Percentiles rank a stretch among this genome's conserved stretches.
Conservation (phyloP, 2,888 invertebrate species). For the Netelia fuscicornis region DNA sequence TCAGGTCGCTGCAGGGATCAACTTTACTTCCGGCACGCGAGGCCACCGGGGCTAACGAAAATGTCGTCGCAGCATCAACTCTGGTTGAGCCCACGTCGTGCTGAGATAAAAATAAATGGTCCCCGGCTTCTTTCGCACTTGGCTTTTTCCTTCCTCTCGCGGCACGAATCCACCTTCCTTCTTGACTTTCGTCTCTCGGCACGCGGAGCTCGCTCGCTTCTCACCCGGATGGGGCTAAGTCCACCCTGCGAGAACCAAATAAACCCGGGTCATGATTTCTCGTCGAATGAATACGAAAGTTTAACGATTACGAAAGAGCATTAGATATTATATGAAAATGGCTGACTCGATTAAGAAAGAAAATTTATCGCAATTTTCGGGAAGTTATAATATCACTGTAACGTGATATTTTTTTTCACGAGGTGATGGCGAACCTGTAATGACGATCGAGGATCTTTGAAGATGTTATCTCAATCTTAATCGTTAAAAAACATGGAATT, state of each 20-base stretch:
- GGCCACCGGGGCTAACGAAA: constrained; percentile 58
- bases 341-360: background rate
- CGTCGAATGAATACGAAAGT: constrained; percentile 9
- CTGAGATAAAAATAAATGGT: constrained; percentile 74
- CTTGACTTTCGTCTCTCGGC: constrained; percentile 51
- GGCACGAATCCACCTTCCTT: constrained; percentile 52
- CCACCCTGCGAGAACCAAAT: background rate
- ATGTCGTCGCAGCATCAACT: constrained; percentile 72
- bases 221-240: constrained; percentile 1
- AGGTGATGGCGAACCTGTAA: background rate
- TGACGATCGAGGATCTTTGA: background rate
- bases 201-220: background rate
- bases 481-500: constrained; percentile 12
- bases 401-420: too few relatives aligned
- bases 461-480: constrained; percentile 14
- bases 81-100: constrained; percentile 67
- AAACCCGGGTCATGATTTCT: constrained; percentile 50
- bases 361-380: background rate
- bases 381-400: background rate
- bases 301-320: background rate
- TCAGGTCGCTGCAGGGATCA: constrained; percentile 46
- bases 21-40: constrained; percentile 56
- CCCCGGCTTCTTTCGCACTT: constrained; percentile 24
- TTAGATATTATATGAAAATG: background rate
- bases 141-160: constrained; percentile 25